A percentile compares a stretch with the other conserved stretches of the same genome.
Conservation (phyloP, 2,113 vertebrate genomes). For the Poicephalus gulielmi region DNA sequence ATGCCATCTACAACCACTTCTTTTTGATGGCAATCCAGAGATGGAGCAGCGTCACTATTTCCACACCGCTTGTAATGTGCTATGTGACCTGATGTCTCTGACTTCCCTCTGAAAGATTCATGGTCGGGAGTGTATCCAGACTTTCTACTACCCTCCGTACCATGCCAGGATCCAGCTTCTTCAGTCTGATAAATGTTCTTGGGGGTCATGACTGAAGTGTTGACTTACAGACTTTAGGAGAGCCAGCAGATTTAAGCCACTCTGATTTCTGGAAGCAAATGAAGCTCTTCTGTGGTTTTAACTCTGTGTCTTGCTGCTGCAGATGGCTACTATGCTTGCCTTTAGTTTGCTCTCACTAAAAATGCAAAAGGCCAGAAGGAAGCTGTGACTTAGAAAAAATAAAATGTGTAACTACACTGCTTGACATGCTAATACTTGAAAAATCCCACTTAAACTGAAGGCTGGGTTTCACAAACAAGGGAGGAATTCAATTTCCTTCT, state of each 20-base stretch:
- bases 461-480: neutral
- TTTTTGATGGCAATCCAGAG: neutral
- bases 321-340: neutral
- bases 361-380: constrained; percentile 6
- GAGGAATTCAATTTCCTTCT: constrained; percentile 10
- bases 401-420: neutral
- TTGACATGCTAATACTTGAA: constrained; percentile 45
- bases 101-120: neutral
- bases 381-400: neutral
- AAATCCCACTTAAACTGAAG: constrained; percentile 43
- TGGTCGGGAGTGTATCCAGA: neutral
- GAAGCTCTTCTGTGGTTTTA: neutral
- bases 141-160: neutral
- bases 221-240: neutral
- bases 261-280: neutral
- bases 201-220: neutral
- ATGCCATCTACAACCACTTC: rapidly evolving
- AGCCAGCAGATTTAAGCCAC: neutral
- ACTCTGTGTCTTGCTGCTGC: neutral
- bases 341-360: neutral
- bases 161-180: neutral
- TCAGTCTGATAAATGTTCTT: neutral
- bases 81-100: neutral
- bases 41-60: neutral
- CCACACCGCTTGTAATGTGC: rapidly evolving